A percentile compares a stretch with the other conserved stretches of the same genome.
Conservation (phyloP, 92 coral and sea anemone species). For the Desmophyllum pertusum region DNA sequence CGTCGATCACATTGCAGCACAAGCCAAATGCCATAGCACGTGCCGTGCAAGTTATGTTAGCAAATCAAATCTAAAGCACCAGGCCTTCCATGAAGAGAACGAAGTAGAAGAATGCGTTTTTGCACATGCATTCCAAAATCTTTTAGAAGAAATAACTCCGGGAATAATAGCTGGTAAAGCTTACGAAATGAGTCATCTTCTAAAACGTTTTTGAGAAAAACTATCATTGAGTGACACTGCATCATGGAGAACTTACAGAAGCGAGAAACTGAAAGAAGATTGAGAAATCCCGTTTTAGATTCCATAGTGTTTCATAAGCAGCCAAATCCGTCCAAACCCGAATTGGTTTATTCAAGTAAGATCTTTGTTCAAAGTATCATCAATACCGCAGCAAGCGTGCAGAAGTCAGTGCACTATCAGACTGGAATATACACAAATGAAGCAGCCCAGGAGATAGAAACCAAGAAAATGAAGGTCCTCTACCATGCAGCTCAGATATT, state of each 20-base stretch:
- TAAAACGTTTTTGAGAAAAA: constrained; percentile 24
- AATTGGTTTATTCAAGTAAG: constrained; percentile 43
- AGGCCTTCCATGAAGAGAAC: constrained; percentile 16
- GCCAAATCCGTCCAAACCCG: constrained; percentile 47
- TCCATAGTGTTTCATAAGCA: constrained; percentile 42
- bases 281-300: constrained; percentile 37
- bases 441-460: constrained; percentile 12
- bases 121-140: constrained; percentile 27
- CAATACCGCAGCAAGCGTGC: constrained; percentile 34
- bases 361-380: constrained; percentile 36
- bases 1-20: constrained; percentile 51
- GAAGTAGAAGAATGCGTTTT: constrained; percentile 28
- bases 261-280: constrained; percentile 54
- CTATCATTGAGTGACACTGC: constrained; percentile 10
- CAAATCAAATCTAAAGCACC: constrained; percentile 50
- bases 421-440: background rate
- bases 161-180: constrained; percentile 48
- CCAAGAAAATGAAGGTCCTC: constrained; percentile 32
- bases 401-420: background rate
- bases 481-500: constrained; percentile 57
- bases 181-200: constrained; percentile 40
- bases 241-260: constrained; percentile 23
- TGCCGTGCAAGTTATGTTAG: constrained; percentile 52
- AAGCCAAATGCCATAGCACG: constrained; percentile 50
- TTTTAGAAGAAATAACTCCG: constrained; percentile 27